Percentiles rank a stretch among this genome's conserved stretches.
These are phyloP conservation scores for Rhinoderma darwinii DNA, from an alignment of 2,113 vertebrate genomes.

Conservation along the genomic window DNA sequence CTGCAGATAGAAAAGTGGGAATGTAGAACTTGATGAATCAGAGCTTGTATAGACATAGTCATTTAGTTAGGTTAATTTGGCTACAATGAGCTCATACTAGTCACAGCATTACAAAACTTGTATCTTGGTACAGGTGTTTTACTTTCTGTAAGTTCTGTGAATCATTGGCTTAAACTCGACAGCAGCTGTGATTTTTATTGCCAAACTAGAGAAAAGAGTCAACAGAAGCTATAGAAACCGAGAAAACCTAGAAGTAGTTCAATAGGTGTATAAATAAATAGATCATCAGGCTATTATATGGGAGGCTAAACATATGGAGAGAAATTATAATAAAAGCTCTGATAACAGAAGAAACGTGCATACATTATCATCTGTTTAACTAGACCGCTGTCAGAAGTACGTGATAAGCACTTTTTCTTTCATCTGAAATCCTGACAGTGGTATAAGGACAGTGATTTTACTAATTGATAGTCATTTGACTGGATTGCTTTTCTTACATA, in stretches of 20 bases:
- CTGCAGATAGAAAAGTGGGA: no score
- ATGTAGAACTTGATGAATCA: no score
- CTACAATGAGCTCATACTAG: no score
- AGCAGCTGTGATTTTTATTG: not conserved
- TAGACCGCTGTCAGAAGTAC: constrained; percentile 5
- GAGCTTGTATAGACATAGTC: no score
- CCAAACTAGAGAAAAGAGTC: not conserved
- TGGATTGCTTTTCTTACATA: constrained; percentile 44
- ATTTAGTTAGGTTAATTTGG: no score
- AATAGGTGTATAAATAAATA: not conserved
- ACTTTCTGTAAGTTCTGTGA: not conserved
- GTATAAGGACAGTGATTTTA: not conserved
- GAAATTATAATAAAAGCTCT: not conserved
- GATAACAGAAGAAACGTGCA: not conserved
- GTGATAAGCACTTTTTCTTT: not conserved
- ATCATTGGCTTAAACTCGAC: not conserved
- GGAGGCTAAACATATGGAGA: not conserved
- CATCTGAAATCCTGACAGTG: not conserved
- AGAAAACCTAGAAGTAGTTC: not conserved
- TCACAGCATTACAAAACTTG: no score
- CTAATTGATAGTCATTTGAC: constrained; percentile 30
- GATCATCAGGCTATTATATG: not conserved
- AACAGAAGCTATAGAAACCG: not conserved
- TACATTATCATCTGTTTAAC: not conserved
- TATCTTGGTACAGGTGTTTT: not conserved